Conservation (phyloP, 1,140 invertebrate genomes). For the Euwallacea similis region DNA sequence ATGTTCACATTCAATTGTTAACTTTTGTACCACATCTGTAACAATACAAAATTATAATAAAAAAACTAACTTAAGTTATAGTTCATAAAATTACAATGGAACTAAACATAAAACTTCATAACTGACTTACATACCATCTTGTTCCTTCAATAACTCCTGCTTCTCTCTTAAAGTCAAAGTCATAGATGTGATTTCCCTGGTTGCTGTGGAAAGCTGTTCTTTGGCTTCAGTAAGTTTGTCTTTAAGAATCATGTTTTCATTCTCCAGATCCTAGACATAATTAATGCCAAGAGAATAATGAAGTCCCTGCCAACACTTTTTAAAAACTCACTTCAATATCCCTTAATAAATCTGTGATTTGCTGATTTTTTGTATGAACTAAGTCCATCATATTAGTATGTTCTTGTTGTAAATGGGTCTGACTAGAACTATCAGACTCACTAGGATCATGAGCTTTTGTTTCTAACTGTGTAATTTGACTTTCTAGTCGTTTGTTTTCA, state of each 20-base stretch:
- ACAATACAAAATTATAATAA: too few species aligned
- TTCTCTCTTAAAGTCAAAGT: constrained; percentile 60
- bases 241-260: constrained; percentile 65
- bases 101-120: neutral
- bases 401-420: constrained; percentile 43
- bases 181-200: constrained; percentile 62
- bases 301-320: neutral
- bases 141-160: constrained; percentile 45
- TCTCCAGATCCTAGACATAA: constrained; percentile 60
- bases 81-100: constrained; percentile 56
- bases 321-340: constrained; percentile 63
- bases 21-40: too few species aligned
- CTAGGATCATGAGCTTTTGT: constrained; percentile 48
- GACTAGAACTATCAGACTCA: constrained; percentile 55
- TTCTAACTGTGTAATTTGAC: constrained; percentile 49
- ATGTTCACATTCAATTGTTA: too few species aligned
- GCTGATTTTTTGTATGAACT: constrained; percentile 65
- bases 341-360: constrained; percentile 65
- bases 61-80: constrained; percentile 50
- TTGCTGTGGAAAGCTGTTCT: constrained; percentile 67
- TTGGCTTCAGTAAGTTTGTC: constrained; percentile 61
- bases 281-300: constrained; percentile 1
- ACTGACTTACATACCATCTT: constrained; percentile 1
- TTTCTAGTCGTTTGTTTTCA: constrained; percentile 55
- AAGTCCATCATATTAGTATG: constrained; percentile 58